Evolutionary conservation across 2,888 invertebrate genomes (phyloP).

Genomic region (Ophioninae sp.): DNA sequence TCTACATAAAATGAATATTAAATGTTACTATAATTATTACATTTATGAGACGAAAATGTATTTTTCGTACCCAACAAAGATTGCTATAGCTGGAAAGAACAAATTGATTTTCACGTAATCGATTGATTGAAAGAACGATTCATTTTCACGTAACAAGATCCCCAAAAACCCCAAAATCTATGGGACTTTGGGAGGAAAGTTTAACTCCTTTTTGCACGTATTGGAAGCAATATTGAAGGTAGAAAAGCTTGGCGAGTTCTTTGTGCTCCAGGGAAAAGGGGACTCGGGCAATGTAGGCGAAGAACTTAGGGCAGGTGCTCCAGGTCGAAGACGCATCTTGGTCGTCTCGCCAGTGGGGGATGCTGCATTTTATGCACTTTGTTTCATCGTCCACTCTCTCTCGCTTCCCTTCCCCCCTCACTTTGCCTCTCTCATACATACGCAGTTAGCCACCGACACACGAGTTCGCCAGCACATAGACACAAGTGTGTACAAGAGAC

Average conservation of each 20-base stretch:
- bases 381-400: constrained; percentile 46
- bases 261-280: constrained; percentile 39
- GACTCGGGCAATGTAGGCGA: constrained; percentile 15
- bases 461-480: constrained; percentile 1
- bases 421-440: constrained; percentile 3
- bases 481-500: constrained; percentile 22
- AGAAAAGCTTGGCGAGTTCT: constrained; percentile 37
- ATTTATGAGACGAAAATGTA: background rate
- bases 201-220: background rate
- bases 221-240: background rate
- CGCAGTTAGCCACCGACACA: background rate
- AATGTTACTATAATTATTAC: no score
- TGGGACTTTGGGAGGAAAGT: constrained; percentile 5
- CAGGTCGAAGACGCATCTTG: constrained; percentile 42
- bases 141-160: background rate
- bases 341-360: constrained; percentile 39
- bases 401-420: background rate
- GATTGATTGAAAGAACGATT: no score
- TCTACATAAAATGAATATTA: no score
- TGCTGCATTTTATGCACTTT: constrained; percentile 61
- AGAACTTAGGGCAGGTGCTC: constrained; percentile 44
- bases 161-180: constrained; percentile 2
- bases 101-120: no score
- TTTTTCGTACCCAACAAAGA: background rate
- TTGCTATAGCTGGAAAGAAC: background rate